A percentile compares a stretch with the other conserved stretches of the same genome.
These are phyloP conservation scores for Anadara kagoshimensis DNA, from an alignment of 1,140 invertebrate genomes.

Conservation along the genomic window DNA sequence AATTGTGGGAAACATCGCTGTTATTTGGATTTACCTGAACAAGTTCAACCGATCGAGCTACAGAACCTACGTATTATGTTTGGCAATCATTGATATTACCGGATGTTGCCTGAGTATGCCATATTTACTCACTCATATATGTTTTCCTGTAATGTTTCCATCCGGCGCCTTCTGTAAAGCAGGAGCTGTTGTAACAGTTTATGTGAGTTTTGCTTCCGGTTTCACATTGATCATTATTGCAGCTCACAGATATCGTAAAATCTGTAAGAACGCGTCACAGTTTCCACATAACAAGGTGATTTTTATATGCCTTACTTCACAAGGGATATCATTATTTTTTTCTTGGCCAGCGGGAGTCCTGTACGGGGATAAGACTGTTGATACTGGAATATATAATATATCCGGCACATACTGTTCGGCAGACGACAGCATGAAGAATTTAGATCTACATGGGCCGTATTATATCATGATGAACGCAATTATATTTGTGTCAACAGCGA, in stretches of 20 bases:
- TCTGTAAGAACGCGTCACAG: slow-evolving; percentile 55
- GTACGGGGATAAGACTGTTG: slow-evolving; percentile 50
- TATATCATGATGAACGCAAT: slow-evolving; percentile 21
- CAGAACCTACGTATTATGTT: slow-evolving; percentile 55
- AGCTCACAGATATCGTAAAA: slow-evolving; percentile 61
- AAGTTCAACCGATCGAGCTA: slow-evolving; percentile 56
- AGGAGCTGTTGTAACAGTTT: slow-evolving; percentile 55
- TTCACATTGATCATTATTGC: slow-evolving; percentile 59
- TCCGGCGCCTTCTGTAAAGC: slow-evolving; percentile 54
- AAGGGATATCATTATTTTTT: slow-evolving; percentile 42
- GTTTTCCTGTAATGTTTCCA: slow-evolving; percentile 52
- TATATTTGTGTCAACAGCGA: slow-evolving; percentile 13
- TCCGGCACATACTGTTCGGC: slow-evolving; percentile 46
- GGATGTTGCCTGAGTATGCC: slow-evolving; percentile 62
- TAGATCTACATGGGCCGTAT: not conserved
- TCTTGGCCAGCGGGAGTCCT: slow-evolving; percentile 56
- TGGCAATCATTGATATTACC: slow-evolving; percentile 58
- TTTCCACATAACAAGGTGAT: slow-evolving; percentile 49
- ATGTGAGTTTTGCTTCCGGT: slow-evolving; percentile 51
- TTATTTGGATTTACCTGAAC: slow-evolving; percentile 57
- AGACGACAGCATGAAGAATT: slow-evolving; percentile 15
- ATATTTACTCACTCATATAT: slow-evolving; percentile 52
- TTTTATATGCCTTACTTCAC: slow-evolving; percentile 49
- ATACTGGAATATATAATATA: slow-evolving; percentile 27
- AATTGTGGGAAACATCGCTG: slow-evolving; percentile 58